These are phyloP conservation scores for Pteropus rufus DNA, from an alignment of 2,797 vertebrate genomes.

Conservation along the genomic window DNA sequence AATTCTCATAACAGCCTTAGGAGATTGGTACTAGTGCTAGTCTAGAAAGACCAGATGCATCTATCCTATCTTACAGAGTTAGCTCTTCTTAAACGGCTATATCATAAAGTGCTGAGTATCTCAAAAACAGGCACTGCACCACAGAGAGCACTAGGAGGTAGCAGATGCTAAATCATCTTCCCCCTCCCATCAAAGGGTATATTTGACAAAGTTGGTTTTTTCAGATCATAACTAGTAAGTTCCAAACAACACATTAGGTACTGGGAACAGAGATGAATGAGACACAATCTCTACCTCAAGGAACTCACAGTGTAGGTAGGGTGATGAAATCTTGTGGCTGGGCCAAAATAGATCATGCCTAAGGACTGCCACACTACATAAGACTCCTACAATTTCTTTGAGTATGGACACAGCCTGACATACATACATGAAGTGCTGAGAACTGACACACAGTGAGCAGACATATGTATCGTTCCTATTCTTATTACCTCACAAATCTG, in stretches of 20 bases:
- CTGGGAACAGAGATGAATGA: background rate
- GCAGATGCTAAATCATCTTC: background rate
- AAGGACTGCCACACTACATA: background rate
- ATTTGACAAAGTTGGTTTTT: background rate
- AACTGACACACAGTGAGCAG: background rate
- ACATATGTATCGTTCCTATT: background rate
- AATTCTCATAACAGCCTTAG: background rate
- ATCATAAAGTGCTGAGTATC: too few relatives aligned
- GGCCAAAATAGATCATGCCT: background rate
- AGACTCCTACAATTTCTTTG: background rate
- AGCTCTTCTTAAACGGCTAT: background rate
- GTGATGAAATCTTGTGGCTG: background rate
- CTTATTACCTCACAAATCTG: background rate
- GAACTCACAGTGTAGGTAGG: background rate
- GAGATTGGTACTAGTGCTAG: background rate
- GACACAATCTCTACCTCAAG: background rate
- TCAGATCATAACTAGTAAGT: conserved; percentile 5
- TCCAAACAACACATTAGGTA: background rate
- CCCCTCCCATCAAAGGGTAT: background rate
- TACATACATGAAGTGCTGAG: background rate
- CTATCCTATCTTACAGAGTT: background rate
- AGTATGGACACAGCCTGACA: background rate
- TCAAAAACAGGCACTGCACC: background rate
- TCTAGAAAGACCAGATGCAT: background rate
- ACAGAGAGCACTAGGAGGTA: background rate